Evolutionary conservation across 2,888 invertebrate genomes (phyloP).

Genomic region (Idaea aversata): DNA sequence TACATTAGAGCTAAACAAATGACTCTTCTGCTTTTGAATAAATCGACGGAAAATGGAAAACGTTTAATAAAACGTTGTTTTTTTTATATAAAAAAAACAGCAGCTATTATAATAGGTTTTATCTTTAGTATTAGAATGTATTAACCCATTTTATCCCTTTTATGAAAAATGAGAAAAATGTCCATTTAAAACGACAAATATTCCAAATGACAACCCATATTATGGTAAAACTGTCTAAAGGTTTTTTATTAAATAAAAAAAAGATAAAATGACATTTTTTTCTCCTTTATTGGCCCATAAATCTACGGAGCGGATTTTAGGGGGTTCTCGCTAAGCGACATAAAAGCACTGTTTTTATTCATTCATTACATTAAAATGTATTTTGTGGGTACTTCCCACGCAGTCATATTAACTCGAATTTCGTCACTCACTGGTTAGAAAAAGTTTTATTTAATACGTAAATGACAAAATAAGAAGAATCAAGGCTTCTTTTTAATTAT

Average conservation of each 20-base stretch:
- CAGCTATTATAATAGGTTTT: background rate
- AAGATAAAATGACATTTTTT: background rate
- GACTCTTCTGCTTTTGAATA: background rate
- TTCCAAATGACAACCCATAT: background rate
- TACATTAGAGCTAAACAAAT: background rate
- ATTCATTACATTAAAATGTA: constrained; percentile 8
- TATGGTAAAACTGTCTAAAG: background rate
- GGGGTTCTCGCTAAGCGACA: background rate
- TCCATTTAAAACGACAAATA: background rate
- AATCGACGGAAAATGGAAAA: background rate
- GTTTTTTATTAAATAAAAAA: background rate
- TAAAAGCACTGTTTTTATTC: constrained; percentile 18
- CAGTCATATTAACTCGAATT: background rate
- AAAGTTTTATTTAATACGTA: too few species aligned
- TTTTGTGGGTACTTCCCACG: background rate
- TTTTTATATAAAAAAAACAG: background rate
- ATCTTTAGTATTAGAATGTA: background rate
- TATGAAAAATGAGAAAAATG: background rate
- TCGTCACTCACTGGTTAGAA: too few species aligned
- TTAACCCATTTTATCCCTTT: background rate
- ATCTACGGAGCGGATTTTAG: background rate
- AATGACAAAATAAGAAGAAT: too few species aligned
- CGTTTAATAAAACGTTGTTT: background rate
- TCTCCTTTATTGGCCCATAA: background rate
- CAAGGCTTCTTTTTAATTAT: too few species aligned